These are phyloP conservation scores for Anguilla anguilla DNA, from an alignment of 2,797 vertebrate genomes.

Conservation along the genomic window DNA sequence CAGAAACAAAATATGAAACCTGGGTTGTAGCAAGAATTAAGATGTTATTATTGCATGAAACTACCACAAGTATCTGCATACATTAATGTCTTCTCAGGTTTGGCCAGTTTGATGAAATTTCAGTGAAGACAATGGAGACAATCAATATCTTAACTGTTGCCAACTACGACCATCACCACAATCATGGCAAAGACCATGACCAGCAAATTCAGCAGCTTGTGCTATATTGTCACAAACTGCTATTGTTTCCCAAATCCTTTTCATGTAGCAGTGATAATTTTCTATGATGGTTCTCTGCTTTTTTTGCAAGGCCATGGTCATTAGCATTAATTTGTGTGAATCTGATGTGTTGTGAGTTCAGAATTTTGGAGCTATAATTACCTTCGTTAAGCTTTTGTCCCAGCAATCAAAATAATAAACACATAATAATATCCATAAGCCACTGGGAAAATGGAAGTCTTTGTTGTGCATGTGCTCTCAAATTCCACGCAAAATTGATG, in stretches of 20 bases:
- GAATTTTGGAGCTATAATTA: background rate
- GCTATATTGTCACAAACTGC: background rate
- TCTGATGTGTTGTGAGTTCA: background rate
- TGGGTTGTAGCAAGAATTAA: too few relatives aligned
- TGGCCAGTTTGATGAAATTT: background rate
- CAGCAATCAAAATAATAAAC: background rate
- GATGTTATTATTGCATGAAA: background rate
- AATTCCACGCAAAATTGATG: background rate
- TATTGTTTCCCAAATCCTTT: background rate
- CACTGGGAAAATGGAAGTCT: background rate
- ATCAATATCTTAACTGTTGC: background rate
- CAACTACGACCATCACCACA: background rate
- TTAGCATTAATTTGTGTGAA: background rate
- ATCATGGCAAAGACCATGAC: background rate
- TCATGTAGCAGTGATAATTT: background rate
- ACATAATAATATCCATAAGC: background rate
- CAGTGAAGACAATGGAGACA: background rate
- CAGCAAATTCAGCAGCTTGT: background rate
- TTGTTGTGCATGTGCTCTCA: background rate
- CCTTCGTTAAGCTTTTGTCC: background rate
- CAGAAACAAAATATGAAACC: too few relatives aligned
- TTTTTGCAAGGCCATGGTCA: background rate
- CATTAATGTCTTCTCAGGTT: background rate
- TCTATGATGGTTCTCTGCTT: background rate
- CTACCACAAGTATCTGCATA: background rate